Evolutionary conservation across 1,140 invertebrate genomes (phyloP).

Genomic region (Dysdera silvatica): DNA sequence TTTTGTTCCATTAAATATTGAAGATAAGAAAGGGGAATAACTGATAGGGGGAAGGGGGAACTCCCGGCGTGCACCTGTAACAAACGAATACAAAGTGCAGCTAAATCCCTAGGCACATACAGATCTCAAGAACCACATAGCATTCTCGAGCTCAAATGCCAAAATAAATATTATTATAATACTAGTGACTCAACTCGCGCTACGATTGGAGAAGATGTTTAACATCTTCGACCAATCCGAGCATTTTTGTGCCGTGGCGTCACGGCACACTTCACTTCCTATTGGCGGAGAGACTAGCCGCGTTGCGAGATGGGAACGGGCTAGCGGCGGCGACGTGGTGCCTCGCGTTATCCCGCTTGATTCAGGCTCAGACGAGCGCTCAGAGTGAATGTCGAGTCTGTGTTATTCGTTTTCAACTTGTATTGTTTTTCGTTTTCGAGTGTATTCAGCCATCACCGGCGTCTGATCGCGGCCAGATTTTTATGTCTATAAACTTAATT

Average conservation of each 20-base stretch:
- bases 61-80: no score
- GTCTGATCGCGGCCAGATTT: not conserved
- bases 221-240: slow-evolving; percentile 10
- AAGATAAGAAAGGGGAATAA: no score
- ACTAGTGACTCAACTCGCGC: slow-evolving; percentile 15
- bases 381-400: not conserved
- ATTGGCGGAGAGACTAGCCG: slow-evolving; percentile 2
- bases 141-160: no score
- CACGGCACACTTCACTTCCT: not conserved
- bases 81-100: no score
- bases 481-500: slow-evolving; percentile 10
- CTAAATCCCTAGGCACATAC: no score
- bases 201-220: slow-evolving; percentile 6
- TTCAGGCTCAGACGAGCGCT: not conserved
- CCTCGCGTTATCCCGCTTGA: not conserved
- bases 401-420: not conserved
- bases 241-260: not conserved
- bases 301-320: slow-evolving; percentile 12
- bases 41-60: no score
- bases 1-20: no score
- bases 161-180: slow-evolving; percentile 26
- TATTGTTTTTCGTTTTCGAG: not conserved
- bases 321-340: not conserved
- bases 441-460: not conserved
- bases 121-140: no score